phyloP scores from a whole-genome alignment of 2,888 invertebrate genomes.

The Phlogophora meticulosa region DNA sequence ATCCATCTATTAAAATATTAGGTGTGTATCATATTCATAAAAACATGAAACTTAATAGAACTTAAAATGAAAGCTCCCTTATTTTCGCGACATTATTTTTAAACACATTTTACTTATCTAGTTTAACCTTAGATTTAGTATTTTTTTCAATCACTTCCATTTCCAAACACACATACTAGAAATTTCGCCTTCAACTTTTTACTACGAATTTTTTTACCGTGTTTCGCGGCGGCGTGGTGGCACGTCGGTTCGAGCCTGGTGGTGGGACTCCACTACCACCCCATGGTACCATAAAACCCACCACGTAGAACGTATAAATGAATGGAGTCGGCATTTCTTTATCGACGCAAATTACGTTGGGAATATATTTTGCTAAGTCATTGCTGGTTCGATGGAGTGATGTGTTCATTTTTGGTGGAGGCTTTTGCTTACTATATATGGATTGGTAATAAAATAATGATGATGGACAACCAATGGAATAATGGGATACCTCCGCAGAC shows the following conservation, averaged over 20 bases:
- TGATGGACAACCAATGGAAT: background rate
- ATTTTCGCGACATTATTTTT: background rate
- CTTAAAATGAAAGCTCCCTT: background rate
- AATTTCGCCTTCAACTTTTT: background rate
- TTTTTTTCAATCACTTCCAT: slow-evolving; percentile 28
- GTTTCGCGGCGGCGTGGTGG: slow-evolving; percentile 67
- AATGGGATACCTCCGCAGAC: background rate
- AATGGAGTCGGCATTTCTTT: slow-evolving; percentile 58
- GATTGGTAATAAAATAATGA: background rate
- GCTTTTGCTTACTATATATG: background rate
- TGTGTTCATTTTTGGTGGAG: slow-evolving; percentile 10
- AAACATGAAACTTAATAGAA: background rate
- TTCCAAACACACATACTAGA: slow-evolving; percentile 14
- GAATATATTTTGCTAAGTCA: slow-evolving; percentile 23
- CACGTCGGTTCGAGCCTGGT: slow-evolving; percentile 83
- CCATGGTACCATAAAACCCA: slow-evolving; percentile 68
- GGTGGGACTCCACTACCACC: slow-evolving; percentile 85
- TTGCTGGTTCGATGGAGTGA: background rate
- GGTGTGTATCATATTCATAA: background rate
- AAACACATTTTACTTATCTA: background rate
- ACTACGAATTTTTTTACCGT: slow-evolving; percentile 25
- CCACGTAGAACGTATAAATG: slow-evolving; percentile 60
- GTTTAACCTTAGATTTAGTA: background rate
- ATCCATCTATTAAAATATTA: background rate
- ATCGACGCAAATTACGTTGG: slow-evolving; percentile 9